Evolutionary conservation across 2,113 vertebrate genomes (phyloP).

Genomic region (Uria lomvia): DNA sequence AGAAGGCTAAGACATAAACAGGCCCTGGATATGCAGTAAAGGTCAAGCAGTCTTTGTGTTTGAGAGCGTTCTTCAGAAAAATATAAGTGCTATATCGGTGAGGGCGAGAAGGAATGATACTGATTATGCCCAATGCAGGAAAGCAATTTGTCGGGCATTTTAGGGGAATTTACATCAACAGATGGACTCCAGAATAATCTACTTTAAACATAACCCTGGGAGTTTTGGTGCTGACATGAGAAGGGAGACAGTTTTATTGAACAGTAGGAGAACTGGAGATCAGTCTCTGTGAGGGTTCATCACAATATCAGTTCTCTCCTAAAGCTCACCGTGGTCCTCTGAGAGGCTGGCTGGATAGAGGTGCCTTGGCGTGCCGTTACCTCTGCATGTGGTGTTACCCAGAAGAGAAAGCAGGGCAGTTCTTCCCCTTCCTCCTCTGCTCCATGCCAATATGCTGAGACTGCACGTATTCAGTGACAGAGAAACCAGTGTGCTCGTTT

Average conservation of each 20-base stretch:
- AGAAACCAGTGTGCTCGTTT: accelerated
- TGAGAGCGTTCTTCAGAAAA: background rate
- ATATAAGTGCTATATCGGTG: background rate
- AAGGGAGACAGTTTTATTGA: background rate
- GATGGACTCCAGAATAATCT: background rate
- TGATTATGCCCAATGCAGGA: background rate
- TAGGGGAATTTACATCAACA: background rate
- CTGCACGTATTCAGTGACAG: background rate
- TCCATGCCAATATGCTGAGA: background rate
- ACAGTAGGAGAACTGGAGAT: background rate
- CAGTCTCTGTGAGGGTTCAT: background rate
- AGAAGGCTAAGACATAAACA: background rate
- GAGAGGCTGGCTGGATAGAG: background rate
- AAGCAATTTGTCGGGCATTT: background rate
- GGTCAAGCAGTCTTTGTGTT: background rate
- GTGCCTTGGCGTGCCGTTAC: background rate
- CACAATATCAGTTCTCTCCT: background rate
- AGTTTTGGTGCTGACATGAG: background rate
- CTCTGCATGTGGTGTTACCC: background rate
- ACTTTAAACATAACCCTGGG: background rate
- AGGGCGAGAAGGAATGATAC: background rate
- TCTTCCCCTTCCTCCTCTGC: background rate
- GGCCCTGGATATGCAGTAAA: background rate
- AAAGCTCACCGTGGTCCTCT: background rate
- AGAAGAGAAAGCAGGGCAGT: background rate